These are phyloP conservation scores for Cremastinae sp. DNA, from an alignment of 2,888 invertebrate genomes.

Conservation along the genomic window DNA sequence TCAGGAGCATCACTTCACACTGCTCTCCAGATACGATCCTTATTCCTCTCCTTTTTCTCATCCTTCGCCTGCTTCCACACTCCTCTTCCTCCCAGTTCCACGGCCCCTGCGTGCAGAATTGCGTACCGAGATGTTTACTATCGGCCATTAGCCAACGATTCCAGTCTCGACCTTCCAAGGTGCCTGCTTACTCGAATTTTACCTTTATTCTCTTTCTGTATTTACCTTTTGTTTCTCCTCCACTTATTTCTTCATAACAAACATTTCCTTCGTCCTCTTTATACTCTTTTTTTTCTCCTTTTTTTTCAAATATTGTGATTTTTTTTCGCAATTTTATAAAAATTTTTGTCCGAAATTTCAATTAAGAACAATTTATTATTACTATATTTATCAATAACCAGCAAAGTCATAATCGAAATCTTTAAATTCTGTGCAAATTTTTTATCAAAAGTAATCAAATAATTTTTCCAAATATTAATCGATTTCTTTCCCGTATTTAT, in stretches of 20 bases:
- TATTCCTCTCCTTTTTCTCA: neutral
- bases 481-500: too few relatives aligned
- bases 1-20: slow-evolving; percentile 56
- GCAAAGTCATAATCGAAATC: too few relatives aligned
- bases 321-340: too few relatives aligned
- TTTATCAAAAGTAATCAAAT: too few relatives aligned
- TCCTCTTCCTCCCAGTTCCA: slow-evolving; percentile 41
- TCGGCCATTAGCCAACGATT: slow-evolving; percentile 76
- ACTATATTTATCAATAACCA: too few relatives aligned
- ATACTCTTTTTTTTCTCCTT: neutral
- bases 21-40: slow-evolving; percentile 20
- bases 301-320: too few relatives aligned
- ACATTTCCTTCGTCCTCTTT: slow-evolving; percentile 46
- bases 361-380: too few relatives aligned
- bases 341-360: too few relatives aligned
- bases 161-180: slow-evolving; percentile 74
- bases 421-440: too few relatives aligned
- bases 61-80: neutral
- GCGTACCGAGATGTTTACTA: slow-evolving; percentile 61
- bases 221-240: slow-evolving; percentile 15
- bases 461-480: too few relatives aligned
- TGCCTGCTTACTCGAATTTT: slow-evolving; percentile 50
- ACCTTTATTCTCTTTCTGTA: slow-evolving; percentile 19
- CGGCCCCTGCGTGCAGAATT: slow-evolving; percentile 39
- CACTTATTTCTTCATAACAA: slow-evolving; percentile 31